Evolutionary conservation across 1,140 invertebrate species (phyloP).

Genomic region (Tyrophagus putrescentiae): DNA sequence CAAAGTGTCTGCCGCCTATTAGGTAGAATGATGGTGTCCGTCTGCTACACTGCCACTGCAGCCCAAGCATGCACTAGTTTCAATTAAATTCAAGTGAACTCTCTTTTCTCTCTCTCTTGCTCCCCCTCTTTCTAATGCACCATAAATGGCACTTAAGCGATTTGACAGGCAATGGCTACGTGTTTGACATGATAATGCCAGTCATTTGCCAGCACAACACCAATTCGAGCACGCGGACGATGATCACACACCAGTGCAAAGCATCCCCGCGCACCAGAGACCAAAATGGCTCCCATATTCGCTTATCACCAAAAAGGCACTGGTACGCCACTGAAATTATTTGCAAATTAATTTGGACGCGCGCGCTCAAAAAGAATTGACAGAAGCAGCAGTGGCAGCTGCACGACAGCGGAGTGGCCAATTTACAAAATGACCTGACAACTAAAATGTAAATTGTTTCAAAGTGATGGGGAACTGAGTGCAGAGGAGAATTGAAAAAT

Average conservation of each 20-base stretch:
- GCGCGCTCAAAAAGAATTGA: no score
- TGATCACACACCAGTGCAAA: no score
- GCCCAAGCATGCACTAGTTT: neutral
- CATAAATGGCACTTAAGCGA: slow-evolving; percentile 13
- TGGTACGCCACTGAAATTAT: neutral
- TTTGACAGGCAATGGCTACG: slow-evolving; percentile 15
- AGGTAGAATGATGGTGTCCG: neutral
- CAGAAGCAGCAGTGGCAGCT: no score
- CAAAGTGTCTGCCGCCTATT: slow-evolving; percentile 6
- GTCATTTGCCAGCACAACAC: slow-evolving; percentile 4
- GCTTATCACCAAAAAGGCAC: neutral
- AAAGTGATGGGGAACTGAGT: no score
- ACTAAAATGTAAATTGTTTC: neutral
- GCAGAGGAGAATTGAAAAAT: no score
- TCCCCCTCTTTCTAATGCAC: slow-evolving; percentile 10
- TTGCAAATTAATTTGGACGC: neutral
- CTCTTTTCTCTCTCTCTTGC: no score
- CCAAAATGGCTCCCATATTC: no score
- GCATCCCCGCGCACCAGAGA: no score
- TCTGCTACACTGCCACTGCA: neutral
- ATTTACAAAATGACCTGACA: neutral
- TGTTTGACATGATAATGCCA: slow-evolving; percentile 16
- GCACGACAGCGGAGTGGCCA: no score
- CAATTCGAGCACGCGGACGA: neutral
- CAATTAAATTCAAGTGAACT: slow-evolving; percentile 14